These are phyloP conservation scores for Eucidaris tribuloides DNA, from an alignment of 35 echinoderm and acorn worm species.

Conservation along the genomic window DNA sequence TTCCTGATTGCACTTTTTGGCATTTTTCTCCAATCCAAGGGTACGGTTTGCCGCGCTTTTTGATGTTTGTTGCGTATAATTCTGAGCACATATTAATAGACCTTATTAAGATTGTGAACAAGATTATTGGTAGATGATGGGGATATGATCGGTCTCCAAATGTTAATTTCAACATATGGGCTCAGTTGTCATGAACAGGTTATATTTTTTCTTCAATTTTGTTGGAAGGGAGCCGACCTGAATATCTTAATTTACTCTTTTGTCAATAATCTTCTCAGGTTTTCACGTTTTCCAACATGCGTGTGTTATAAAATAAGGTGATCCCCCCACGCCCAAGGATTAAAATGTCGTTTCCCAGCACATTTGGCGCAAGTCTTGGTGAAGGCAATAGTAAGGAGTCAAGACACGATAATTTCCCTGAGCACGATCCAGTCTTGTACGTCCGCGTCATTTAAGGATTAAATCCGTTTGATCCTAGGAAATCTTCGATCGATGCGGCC, in stretches of 20 bases:
- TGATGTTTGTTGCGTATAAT: not conserved
- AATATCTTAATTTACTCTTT: not conserved
- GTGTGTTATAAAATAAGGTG: not conserved
- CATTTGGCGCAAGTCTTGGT: not conserved
- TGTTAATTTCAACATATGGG: no score
- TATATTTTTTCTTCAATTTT: not conserved
- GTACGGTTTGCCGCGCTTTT: not conserved
- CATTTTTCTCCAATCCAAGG: not conserved
- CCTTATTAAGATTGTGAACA: not conserved
- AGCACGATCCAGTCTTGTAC: not conserved
- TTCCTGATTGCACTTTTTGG: not conserved
- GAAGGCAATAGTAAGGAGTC: constrained; percentile 1
- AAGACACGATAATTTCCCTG: constrained; percentile 13
- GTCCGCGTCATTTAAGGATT: not conserved
- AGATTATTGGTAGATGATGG: not conserved
- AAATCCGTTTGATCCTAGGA: not conserved
- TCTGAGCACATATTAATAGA: not conserved
- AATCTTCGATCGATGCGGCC: not conserved
- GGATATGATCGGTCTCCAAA: not conserved
- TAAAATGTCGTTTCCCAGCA: not conserved
- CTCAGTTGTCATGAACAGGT: not conserved
- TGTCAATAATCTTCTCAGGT: not conserved
- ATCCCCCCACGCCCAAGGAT: not conserved
- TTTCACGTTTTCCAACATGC: not conserved
- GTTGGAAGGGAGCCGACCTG: not conserved